phyloP scores from a whole-genome alignment of 2,888 invertebrate genomes.

The Anorthoa munda region DNA sequence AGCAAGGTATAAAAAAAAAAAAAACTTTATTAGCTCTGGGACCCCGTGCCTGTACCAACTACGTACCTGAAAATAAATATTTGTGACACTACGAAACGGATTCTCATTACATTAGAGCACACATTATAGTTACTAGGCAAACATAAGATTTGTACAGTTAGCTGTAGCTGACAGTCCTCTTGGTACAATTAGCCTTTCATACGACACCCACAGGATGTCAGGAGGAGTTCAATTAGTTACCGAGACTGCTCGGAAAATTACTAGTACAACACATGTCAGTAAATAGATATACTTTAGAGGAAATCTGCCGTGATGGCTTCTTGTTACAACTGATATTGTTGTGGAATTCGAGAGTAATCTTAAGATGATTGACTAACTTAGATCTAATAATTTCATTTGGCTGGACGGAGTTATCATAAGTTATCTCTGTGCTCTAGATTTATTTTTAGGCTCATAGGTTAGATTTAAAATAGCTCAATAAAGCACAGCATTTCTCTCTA shows the following conservation, averaged over 20 bases:
- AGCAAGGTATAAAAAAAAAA: too few relatives aligned
- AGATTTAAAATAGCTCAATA: too few relatives aligned
- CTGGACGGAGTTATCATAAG: neutral
- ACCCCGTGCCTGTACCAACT: neutral
- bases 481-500: too few relatives aligned
- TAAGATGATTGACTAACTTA: neutral
- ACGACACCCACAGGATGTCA: constrained; percentile 55
- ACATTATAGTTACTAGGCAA: neutral
- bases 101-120: constrained; percentile 27
- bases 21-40: too few relatives aligned
- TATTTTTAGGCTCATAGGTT: too few relatives aligned
- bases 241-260: constrained; percentile 38
- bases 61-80: neutral
- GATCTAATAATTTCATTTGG: neutral
- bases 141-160: constrained; percentile 6
- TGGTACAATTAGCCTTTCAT: constrained; percentile 44
- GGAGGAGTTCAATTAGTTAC: constrained; percentile 50
- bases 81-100: constrained; percentile 1
- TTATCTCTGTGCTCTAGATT: too few relatives aligned
- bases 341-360: constrained; percentile 1
- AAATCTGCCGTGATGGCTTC: constrained; percentile 33
- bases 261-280: constrained; percentile 28
- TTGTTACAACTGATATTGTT: constrained; percentile 17
- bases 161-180: constrained; percentile 10
- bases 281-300: constrained; percentile 35